A percentile compares a stretch with the other conserved stretches of the same genome.
Conservation (phyloP, 2,113 vertebrate species). For the Xiphias gladius region DNA sequence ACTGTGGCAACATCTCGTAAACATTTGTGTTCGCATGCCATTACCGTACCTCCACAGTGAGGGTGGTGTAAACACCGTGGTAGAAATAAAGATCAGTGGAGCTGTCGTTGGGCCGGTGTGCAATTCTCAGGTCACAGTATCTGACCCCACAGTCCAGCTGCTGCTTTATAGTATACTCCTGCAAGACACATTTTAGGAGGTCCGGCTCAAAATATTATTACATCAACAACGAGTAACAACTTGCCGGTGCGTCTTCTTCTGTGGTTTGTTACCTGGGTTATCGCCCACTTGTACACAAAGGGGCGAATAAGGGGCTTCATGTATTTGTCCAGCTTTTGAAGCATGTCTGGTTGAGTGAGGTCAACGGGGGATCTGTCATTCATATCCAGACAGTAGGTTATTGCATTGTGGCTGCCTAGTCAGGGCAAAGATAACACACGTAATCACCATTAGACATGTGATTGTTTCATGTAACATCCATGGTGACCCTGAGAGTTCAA, state of each 20-base stretch:
- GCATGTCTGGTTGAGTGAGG: slow-evolving; percentile 84
- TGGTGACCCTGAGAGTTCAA: background rate
- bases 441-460: background rate
- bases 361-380: slow-evolving; percentile 84
- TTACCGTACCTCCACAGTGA: slow-evolving; percentile 84
- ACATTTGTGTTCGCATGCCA: background rate
- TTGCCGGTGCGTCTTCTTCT: background rate
- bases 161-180: slow-evolving; percentile 81
- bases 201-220: background rate
- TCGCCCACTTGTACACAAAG: slow-evolving; percentile 87
- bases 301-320: slow-evolving; percentile 86
- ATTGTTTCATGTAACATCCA: background rate
- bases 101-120: slow-evolving; percentile 83
- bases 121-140: slow-evolving; percentile 87
- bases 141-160: slow-evolving; percentile 86
- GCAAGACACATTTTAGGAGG: slow-evolving; percentile 17
- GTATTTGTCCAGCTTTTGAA: slow-evolving; percentile 85
- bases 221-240: background rate
- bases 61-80: slow-evolving; percentile 86
- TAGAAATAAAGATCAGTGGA: slow-evolving; percentile 85
- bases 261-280: slow-evolving; percentile 79
- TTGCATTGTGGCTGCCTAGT: slow-evolving; percentile 86
- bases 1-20: background rate
- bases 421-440: background rate
- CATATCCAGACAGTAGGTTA: slow-evolving; percentile 87